A percentile compares a stretch with the other conserved stretches of the same genome.
These are phyloP conservation scores for Labeo calbasu DNA, from an alignment of 2,797 vertebrate genomes.

Conservation along the genomic window DNA sequence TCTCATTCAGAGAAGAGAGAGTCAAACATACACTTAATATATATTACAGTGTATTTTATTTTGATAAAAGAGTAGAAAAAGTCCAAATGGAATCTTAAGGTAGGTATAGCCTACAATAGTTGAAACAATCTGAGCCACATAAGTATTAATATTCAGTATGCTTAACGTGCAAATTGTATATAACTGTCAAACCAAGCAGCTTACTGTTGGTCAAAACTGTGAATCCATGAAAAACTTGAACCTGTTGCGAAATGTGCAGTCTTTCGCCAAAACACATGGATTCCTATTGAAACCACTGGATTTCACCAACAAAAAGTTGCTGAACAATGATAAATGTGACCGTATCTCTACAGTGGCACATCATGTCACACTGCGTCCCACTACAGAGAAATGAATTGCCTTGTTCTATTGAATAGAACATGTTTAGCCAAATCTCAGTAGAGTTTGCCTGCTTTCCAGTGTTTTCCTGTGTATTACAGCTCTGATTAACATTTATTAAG, in stretches of 20 bases:
- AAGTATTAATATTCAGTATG: background rate
- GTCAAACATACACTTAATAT: background rate
- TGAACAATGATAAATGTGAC: background rate
- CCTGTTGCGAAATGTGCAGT: background rate
- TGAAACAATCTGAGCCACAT: conserved; percentile 24
- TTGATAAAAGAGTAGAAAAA: background rate
- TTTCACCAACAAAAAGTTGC: background rate
- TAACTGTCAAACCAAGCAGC: background rate
- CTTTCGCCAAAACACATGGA: background rate
- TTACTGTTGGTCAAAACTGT: background rate
- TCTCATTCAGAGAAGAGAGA: background rate
- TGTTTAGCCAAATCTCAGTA: background rate
- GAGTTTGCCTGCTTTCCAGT: background rate
- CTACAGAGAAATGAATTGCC: background rate
- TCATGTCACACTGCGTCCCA: background rate
- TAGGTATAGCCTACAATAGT: background rate
- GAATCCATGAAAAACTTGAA: background rate
- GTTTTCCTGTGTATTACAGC: background rate
- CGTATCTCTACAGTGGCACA: background rate
- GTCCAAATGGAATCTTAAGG: background rate
- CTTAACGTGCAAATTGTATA: background rate
- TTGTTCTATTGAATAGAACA: background rate
- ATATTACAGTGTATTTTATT: conserved; percentile 6
- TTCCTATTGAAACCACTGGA: background rate
- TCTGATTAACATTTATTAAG: conserved; percentile 1